Evolutionary conservation across 2,113 vertebrate species (phyloP), one percentile per base, ranked within the genome.

Genomic region (Corythornis vintsioides): DNA sequence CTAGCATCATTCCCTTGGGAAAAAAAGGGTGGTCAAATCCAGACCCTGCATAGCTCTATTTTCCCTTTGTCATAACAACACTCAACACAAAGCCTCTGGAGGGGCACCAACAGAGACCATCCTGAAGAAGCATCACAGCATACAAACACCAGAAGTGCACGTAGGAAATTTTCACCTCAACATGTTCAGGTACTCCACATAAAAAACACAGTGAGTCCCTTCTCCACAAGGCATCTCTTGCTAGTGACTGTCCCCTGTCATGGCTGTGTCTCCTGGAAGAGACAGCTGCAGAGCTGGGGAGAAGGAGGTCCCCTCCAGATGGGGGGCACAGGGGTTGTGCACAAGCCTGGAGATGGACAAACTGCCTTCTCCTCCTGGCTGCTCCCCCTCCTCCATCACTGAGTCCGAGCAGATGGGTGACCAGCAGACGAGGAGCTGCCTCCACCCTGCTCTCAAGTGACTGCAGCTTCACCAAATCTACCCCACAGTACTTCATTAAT

Each of bases 181-280:
- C 20, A 22, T 6, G 13, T n/a, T 53, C 21, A 80, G 40, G 20
- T 67, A 19, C 28, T 42, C 40, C 18, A 18, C 7, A 26, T 9
- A 66, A 14, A 67, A 61, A 67, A 47, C 6, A 55, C 5, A 24
- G 13, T 1, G 0, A 60, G 28, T 13, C 28, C 20, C 25, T 73
- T 28, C 40, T 61, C 55, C 42, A 15, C 0, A 0, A 28, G 6
- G 20, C 31, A 60, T 7, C 67, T 53, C 13, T 26, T 42, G 40
- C 24, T 11, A 55, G 31, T 0, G 2, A 55, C 1, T 2, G 4
- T 15, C 11, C 60, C 33, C 47, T 67, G 73, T 15, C 38, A 45
- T 0, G 0, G 53, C 11, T 2, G 1, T 4, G 47, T 7, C 35
- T 61, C 78, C 47, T 40, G 86, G 8, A 11, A 18, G 61, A 64